Evolutionary conservation across 2,113 vertebrate genomes (phyloP).

Genomic region (Condylura cristata): DNA sequence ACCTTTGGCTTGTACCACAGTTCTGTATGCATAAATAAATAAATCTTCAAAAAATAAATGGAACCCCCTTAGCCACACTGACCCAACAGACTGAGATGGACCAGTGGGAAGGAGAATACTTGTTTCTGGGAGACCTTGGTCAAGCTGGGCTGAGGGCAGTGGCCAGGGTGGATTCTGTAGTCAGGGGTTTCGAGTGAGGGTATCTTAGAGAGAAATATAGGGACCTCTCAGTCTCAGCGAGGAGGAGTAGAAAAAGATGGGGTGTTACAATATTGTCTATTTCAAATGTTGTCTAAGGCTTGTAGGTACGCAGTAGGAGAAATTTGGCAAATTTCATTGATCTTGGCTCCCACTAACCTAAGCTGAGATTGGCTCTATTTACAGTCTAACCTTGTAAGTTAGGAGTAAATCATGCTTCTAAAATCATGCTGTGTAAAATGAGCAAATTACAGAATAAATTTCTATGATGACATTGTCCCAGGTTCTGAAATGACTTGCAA

Average conservation of each 20-base stretch:
- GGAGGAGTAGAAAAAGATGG: background rate
- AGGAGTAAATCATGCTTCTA: background rate
- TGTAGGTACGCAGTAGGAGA: background rate
- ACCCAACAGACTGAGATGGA: background rate
- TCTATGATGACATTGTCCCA: background rate
- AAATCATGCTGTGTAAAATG: background rate
- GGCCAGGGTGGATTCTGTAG: background rate
- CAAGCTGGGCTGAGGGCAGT: background rate
- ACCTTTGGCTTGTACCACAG: too few relatives aligned
- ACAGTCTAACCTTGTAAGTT: background rate
- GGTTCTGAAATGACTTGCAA: background rate
- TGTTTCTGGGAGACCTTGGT: background rate
- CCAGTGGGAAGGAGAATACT: fast-evolving
- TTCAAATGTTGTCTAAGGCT: background rate
- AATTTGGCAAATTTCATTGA: background rate
- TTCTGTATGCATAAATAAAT: too few relatives aligned
- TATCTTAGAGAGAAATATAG: background rate
- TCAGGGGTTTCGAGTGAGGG: background rate
- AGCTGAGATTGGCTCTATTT: background rate
- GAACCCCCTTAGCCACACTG: background rate
- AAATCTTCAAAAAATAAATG: too few relatives aligned
- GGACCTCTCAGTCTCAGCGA: background rate
- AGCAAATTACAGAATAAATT: background rate
- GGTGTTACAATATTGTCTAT: background rate
- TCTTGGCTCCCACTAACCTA: background rate